These are phyloP conservation scores for Mesocentrotus franciscanus DNA, from an alignment of 53 echinoderm and acorn worm genomes.

Conservation along the genomic window DNA sequence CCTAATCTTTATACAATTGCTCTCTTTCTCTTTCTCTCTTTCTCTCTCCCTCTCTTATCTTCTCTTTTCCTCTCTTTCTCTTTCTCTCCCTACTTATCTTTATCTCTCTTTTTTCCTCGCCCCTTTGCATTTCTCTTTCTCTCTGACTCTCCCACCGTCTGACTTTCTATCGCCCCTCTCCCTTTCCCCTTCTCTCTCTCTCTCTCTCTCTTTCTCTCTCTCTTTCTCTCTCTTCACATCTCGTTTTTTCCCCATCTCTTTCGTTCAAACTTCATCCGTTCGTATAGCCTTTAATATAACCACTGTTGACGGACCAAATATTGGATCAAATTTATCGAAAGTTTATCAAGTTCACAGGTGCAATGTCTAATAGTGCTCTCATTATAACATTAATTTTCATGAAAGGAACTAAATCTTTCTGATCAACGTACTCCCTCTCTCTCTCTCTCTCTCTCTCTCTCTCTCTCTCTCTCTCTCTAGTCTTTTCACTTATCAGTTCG, in stretches of 20 bases:
- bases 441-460: constrained; percentile 11
- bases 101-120: neutral
- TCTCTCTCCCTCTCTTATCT: neutral
- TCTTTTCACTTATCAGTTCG: neutral
- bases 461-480: neutral
- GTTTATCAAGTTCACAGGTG: too few species aligned
- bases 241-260: too few species aligned
- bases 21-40: neutral
- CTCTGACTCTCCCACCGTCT: neutral
- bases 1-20: neutral
- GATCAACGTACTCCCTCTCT: neutral
- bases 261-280: too few species aligned
- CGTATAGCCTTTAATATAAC: too few species aligned
- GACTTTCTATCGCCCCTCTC: neutral
- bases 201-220: neutral
- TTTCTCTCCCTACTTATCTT: neutral
- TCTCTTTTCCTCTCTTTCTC: neutral
- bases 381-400: too few species aligned
- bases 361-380: too few species aligned
- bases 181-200: neutral
- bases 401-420: too few species aligned
- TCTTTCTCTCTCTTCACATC: too few species aligned
- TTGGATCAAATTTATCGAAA: too few species aligned
- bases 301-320: too few species aligned
- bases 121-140: neutral